Base-by-base conservation (phyloP, 2,797 vertebrate species). In the Sternarchorhynchus goeldii region DNA sequence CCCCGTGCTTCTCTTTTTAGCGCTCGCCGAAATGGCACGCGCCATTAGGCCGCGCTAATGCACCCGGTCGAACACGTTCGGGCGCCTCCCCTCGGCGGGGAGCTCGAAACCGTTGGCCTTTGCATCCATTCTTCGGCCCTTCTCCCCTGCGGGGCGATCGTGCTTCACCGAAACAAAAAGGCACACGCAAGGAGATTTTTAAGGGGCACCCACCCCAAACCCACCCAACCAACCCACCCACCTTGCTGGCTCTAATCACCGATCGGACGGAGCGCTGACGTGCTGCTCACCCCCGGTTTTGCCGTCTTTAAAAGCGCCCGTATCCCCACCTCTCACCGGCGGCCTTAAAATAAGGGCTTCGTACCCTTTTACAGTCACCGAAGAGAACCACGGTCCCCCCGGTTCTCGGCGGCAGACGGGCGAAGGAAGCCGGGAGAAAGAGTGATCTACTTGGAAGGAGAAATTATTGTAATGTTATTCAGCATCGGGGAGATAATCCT, bases 401-500 rank as follows among this genome's bases (percentile, higher is more conserved):
- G 62, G 34, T 79, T 79, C 20, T 79, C 20, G 66, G 60, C 71
- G 73, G 71, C 69, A 80, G 75, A 65, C 64, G 41, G 76, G 31
- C 59, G 71, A 75, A 78, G 56, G 45, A 63, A 80, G 76, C 53
- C 55, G 62, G 60, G 25, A 76, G 82, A 76, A 80, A 76, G 67
- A 81, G 65, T 53, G 76, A 73, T 76, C 55, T 18, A 57, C 57
- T 79, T 73, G 67, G 71, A 31, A 59, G 55, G 12, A 81, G 66
- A 64, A 76, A 79, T 73, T 59, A 83, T 77, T 82, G 76, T 83
- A 80, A 76, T 82, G 84, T 81, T 85, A 84, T 87, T 78, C 84
- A 79, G 56, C 75, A 76, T 75, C 78, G 60, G 71, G 74, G 67
- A 81, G 80, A 76, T 83, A 86, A 86, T 86, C 78, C 83, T 70